Evolutionary conservation across 1,140 invertebrate species (phyloP).

Genomic region (Lordiphosa collinella): DNA sequence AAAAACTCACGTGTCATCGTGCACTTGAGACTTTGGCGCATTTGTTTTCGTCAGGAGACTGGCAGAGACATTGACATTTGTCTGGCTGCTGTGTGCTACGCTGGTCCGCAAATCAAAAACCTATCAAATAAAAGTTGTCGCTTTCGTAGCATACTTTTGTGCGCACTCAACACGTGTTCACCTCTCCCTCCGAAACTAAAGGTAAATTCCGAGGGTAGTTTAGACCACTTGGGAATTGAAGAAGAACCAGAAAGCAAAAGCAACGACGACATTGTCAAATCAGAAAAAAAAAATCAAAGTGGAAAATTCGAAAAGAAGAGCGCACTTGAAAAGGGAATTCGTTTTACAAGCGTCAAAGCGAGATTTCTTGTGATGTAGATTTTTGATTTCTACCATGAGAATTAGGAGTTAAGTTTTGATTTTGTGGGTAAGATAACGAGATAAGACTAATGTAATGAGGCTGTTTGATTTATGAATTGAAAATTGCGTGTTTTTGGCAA

Average conservation of each 20-base stretch:
- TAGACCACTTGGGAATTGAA: conserved; percentile 43
- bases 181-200: conserved; percentile 21
- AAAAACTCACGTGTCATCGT: conserved; percentile 63
- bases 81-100: conserved; percentile 29
- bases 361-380: background rate
- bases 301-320: background rate
- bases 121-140: conserved; percentile 71
- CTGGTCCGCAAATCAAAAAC: conserved; percentile 63
- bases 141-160: conserved; percentile 43
- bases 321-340: conserved; percentile 5
- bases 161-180: conserved; percentile 65
- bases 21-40: conserved; percentile 68
- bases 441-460: too few species aligned
- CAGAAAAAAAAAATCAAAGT: conserved; percentile 7
- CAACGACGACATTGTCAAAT: conserved; percentile 22
- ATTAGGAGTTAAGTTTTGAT: background rate
- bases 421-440: background rate
- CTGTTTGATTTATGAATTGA: too few species aligned
- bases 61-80: conserved; percentile 50
- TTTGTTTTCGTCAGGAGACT: conserved; percentile 34
- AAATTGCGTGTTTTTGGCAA: too few species aligned
- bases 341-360: background rate
- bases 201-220: conserved; percentile 45
- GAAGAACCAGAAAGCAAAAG: conserved; percentile 6
- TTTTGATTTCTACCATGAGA: conserved; percentile 2